Conservation (phyloP, 2,113 vertebrate genomes). For the Boulengeromyrus knoepffleri region DNA sequence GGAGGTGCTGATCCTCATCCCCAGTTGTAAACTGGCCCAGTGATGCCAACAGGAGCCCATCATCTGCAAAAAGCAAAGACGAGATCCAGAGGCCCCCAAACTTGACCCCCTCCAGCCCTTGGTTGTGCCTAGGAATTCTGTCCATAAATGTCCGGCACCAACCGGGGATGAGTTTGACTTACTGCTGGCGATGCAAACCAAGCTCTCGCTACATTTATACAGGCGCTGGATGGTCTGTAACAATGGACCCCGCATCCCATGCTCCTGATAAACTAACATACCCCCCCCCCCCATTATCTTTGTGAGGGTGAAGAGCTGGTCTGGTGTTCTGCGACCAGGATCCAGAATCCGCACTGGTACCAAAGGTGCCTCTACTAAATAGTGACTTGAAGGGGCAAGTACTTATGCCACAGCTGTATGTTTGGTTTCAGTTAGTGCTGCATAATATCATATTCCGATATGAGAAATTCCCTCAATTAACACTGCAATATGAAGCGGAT, state of each 20-base stretch:
- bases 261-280: not conserved
- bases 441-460: not conserved
- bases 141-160: not conserved
- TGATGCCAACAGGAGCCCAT: not conserved
- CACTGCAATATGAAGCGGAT: not conserved
- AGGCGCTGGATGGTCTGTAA: not conserved
- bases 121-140: not conserved
- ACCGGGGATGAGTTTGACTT: not conserved
- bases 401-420: not conserved
- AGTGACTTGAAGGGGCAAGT: not conserved
- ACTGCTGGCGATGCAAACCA: not conserved
- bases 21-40: not conserved
- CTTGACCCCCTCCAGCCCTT: not conserved
- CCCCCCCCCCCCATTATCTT: not conserved
- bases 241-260: not conserved
- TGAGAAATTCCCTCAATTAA: not conserved
- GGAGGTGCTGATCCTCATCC: not conserved
- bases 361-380: not conserved
- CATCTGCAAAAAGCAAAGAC: not conserved
- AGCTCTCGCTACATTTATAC: not conserved
- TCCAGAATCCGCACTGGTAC: not conserved
- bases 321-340: not conserved
- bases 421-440: not conserved
- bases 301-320: not conserved
- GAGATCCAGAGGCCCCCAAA: not conserved